These are phyloP conservation scores for Eilema griseolum DNA, from an alignment of 2,888 invertebrate species.

Conservation along the genomic window DNA sequence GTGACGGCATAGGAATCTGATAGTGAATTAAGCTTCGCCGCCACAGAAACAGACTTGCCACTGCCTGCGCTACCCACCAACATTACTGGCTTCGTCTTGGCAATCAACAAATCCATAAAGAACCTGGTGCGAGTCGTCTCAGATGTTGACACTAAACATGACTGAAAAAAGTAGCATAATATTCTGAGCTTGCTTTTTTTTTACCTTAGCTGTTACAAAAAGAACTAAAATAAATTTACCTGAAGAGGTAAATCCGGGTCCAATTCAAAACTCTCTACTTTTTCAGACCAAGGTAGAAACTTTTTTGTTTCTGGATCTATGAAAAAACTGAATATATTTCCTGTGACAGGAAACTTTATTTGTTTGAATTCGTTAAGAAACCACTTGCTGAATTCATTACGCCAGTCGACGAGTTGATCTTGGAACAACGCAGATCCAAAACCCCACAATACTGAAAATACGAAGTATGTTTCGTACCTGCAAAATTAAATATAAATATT, in stretches of 20 bases:
- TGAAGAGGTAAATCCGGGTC: conserved; percentile 96
- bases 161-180: conserved; percentile 78
- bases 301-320: conserved; percentile 95
- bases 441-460: conserved; percentile 96
- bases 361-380: conserved; percentile 97
- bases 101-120: conserved; percentile 94
- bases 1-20: conserved; percentile 93
- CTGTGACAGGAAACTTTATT: conserved; percentile 94
- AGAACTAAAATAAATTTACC: conserved; percentile 78
- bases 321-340: conserved; percentile 95
- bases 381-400: conserved; percentile 98
- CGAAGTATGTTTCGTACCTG: conserved; percentile 96
- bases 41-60: conserved; percentile 97
- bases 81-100: conserved; percentile 94
- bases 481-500: conserved; percentile 7
- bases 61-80: conserved; percentile 95
- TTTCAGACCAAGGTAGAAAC: conserved; percentile 95
- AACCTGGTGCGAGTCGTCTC: conserved; percentile 96
- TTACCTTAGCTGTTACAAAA: background rate
- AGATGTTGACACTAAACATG: conserved; percentile 94
- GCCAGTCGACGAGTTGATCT: conserved; percentile 96
- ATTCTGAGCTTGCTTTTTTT: background rate
- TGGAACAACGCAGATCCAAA: conserved; percentile 97
- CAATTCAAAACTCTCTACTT: conserved; percentile 92
- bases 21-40: conserved; percentile 92